phyloP scores from a whole-genome alignment of 1,140 invertebrate species.

The Anoplophora glabripennis region DNA sequence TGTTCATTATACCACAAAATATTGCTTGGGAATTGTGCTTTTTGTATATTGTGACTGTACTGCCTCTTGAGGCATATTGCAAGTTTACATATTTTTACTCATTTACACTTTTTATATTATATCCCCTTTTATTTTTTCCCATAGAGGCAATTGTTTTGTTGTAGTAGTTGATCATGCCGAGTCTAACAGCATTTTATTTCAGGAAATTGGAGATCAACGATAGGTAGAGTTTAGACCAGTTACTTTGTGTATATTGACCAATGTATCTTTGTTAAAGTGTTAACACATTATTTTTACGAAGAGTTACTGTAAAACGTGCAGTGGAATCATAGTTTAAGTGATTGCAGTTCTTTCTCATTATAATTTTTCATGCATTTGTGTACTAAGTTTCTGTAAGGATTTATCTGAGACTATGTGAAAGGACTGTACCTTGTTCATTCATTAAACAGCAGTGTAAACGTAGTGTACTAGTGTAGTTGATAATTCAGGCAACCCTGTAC shows the following conservation, averaged over 20 bases:
- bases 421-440: conserved; percentile 31
- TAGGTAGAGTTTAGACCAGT: conserved; percentile 22
- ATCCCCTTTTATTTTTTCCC: too few relatives aligned
- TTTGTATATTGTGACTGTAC: conserved; percentile 1
- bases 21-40: not conserved
- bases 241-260: conserved; percentile 14
- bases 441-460: conserved; percentile 31
- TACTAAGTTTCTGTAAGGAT: conserved; percentile 23
- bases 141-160: too few relatives aligned
- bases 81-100: too few relatives aligned
- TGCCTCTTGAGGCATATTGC: not conserved
- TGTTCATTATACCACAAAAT: too few relatives aligned
- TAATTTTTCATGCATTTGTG: conserved; percentile 21
- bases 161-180: too few relatives aligned
- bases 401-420: conserved; percentile 36
- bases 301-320: conserved; percentile 21
- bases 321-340: conserved; percentile 29
- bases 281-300: conserved; percentile 16
- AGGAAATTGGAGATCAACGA: conserved; percentile 44
- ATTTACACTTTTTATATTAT: too few relatives aligned
- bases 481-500: conserved; percentile 3
- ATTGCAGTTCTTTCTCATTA: conserved; percentile 43
- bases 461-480: conserved; percentile 37
- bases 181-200: conserved; percentile 30
- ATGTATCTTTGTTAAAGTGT: conserved; percentile 21